Conservation (phyloP, 2,888 invertebrate genomes). For the Marasmarcha lunaedactyla region DNA sequence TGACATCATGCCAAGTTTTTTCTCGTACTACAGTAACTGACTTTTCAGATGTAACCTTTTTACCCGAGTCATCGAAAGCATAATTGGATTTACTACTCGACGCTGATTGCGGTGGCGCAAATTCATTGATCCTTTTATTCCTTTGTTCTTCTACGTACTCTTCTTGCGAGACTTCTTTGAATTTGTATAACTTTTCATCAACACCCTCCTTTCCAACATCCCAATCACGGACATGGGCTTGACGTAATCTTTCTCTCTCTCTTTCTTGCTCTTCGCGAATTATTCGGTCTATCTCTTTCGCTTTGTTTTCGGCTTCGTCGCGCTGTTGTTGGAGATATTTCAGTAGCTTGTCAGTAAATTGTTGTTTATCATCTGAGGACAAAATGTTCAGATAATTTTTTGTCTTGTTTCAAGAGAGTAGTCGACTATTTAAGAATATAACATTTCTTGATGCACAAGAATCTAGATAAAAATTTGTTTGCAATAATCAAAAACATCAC, state of each 20-base stretch:
- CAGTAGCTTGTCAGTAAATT: slow-evolving; percentile 44
- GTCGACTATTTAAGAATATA: neutral
- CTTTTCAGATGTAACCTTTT: slow-evolving; percentile 19
- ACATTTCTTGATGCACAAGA: too few species aligned
- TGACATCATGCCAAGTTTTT: slow-evolving; percentile 50
- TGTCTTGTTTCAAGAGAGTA: neutral
- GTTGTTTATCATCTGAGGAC: slow-evolving; percentile 47
- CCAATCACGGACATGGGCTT: slow-evolving; percentile 76
- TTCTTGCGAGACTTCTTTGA: slow-evolving; percentile 76
- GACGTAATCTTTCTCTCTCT: slow-evolving; percentile 59
- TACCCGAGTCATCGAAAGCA: slow-evolving; percentile 41
- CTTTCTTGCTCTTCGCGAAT: slow-evolving; percentile 53
- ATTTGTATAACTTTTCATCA: slow-evolving; percentile 49
- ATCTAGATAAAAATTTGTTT: too few species aligned
- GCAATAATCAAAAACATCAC: too few species aligned
- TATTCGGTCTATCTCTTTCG: slow-evolving; percentile 46
- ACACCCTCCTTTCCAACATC: slow-evolving; percentile 78
- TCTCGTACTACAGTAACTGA: slow-evolving; percentile 9
- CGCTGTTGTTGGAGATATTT: slow-evolving; percentile 59
- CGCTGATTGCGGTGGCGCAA: slow-evolving; percentile 75
- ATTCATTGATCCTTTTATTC: slow-evolving; percentile 77
- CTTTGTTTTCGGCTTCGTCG: slow-evolving; percentile 53
- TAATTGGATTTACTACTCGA: slow-evolving; percentile 23
- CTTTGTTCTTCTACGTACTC: slow-evolving; percentile 84
- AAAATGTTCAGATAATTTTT: slow-evolving; percentile 5